Evolutionary conservation across 1,140 invertebrate genomes (phyloP).

Genomic region (Coenobita brevimanus): DNA sequence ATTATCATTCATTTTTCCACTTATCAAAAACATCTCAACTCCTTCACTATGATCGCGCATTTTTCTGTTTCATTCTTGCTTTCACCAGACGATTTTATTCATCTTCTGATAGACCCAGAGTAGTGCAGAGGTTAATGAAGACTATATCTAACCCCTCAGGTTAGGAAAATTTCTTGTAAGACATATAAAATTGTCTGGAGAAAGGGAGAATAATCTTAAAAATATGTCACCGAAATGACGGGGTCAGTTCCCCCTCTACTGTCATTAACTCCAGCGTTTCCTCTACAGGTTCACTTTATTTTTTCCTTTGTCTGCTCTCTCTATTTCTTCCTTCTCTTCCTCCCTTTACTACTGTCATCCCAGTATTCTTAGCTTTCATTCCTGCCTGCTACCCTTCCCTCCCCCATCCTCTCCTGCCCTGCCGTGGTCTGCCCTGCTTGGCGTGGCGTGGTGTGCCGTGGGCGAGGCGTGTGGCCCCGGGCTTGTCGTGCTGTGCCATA

Average conservation of each 20-base stretch:
- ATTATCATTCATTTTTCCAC: too few species aligned
- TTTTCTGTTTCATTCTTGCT: too few species aligned
- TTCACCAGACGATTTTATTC: too few species aligned
- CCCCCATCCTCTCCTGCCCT: neutral
- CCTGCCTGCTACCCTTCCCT: neutral
- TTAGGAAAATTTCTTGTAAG: too few species aligned
- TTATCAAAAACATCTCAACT: too few species aligned
- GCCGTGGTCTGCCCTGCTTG: neutral
- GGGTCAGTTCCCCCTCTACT: neutral
- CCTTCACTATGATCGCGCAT: too few species aligned
- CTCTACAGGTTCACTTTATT: neutral
- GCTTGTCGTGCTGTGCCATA: constrained; percentile 19
- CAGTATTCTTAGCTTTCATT: too few species aligned
- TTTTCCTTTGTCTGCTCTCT: neutral
- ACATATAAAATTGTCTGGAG: too few species aligned
- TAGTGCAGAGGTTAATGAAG: too few species aligned
- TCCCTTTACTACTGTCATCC: neutral
- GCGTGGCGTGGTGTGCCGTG: neutral
- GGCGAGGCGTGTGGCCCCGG: neutral
- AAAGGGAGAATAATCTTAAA: too few species aligned
- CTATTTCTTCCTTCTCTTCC: neutral
- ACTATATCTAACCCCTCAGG: too few species aligned
- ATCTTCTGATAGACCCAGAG: too few species aligned
- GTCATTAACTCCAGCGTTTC: neutral
- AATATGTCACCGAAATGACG: neutral